Evolutionary conservation across 2,888 invertebrate species (phyloP).

Genomic region (Cheilosia urbana): DNA sequence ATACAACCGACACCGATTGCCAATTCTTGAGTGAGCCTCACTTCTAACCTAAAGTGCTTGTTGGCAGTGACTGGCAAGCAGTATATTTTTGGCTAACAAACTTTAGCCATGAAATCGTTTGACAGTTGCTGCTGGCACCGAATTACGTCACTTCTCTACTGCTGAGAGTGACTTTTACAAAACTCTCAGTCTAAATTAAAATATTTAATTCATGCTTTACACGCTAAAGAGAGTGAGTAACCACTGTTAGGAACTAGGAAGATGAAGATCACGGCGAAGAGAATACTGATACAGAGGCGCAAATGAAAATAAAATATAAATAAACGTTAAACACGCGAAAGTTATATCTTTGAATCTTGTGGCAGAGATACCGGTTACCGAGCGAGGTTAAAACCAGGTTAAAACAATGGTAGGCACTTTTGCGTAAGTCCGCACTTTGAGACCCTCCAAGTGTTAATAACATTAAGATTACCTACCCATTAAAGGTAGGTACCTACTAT

Average conservation of each 20-base stretch:
- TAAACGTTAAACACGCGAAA: background rate
- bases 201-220: constrained; percentile 4
- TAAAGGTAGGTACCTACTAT: too few species aligned
- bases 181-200: background rate
- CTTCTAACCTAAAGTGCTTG: constrained; percentile 34
- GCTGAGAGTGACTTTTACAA: constrained; percentile 17
- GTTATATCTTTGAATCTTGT: background rate
- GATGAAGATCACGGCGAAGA: background rate
- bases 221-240: constrained; percentile 22
- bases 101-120: constrained; percentile 48
- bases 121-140: constrained; percentile 8
- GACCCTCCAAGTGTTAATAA: constrained; percentile 37
- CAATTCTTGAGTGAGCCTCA: constrained; percentile 54
- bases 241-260: background rate
- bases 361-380: background rate
- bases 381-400: too few species aligned
- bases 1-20: constrained; percentile 41
- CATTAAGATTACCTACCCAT: constrained; percentile 27
- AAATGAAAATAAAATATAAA: background rate
- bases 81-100: constrained; percentile 38
- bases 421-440: constrained; percentile 13
- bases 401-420: too few species aligned
- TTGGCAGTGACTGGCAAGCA: constrained; percentile 11
- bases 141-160: constrained; percentile 45
- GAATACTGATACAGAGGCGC: background rate